phyloP scores from a whole-genome alignment of 2,113 vertebrate species.

The Seriola dumerili region DNA sequence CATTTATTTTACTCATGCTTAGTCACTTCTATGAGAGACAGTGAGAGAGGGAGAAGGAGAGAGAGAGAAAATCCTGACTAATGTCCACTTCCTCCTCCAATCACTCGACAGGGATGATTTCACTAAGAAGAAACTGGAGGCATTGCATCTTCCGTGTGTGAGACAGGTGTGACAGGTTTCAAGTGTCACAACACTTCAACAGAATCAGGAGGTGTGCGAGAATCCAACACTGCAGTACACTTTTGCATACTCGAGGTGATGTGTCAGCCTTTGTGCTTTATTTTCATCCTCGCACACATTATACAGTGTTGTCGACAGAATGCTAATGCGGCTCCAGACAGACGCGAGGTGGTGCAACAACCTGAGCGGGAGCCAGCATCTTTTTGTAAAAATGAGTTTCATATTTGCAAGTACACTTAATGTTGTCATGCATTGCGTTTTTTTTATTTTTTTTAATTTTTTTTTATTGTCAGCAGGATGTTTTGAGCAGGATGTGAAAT shows the following conservation, averaged over 20 bases:
- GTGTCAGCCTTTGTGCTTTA: background rate
- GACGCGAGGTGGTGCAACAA: background rate
- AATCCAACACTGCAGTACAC: background rate
- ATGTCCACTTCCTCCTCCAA: background rate
- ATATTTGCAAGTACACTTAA: background rate
- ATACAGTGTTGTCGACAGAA: background rate
- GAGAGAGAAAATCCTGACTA: background rate
- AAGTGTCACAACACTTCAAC: background rate
- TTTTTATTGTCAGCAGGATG: slow-evolving; percentile 7
- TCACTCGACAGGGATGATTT: background rate
- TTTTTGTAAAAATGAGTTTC: background rate
- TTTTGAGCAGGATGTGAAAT: slow-evolving; percentile 29
- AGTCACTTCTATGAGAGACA: background rate
- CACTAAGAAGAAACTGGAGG: background rate
- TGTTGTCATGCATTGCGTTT: background rate
- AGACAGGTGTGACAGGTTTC: background rate
- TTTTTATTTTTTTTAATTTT: too few species aligned
- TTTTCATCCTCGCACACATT: background rate
- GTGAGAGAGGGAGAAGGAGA: background rate
- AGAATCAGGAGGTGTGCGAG: background rate
- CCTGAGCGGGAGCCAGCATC: background rate
- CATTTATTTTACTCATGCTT: background rate
- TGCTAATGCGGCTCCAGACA: background rate
- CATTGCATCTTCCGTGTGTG: background rate
- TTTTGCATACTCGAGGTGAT: background rate